These are phyloP conservation scores for Arctia plantaginis DNA, from an alignment of 2,888 invertebrate genomes.

Conservation along the genomic window DNA sequence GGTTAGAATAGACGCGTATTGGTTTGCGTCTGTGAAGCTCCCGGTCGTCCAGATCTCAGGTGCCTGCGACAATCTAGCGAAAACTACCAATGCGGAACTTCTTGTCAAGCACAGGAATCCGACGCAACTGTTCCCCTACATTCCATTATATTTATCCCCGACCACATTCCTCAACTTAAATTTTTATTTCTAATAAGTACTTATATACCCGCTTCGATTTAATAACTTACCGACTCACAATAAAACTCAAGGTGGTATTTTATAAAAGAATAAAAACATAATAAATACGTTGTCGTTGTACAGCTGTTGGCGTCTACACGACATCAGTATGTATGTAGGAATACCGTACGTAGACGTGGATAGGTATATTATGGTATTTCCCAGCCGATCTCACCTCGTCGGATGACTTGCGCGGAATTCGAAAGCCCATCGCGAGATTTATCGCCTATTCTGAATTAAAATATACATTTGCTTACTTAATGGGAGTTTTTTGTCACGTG, in stretches of 20 bases:
- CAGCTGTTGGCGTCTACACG: constrained; percentile 65
- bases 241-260: constrained; percentile 41
- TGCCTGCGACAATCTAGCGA: constrained; percentile 34
- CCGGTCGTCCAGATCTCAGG: constrained; percentile 15
- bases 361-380: constrained; percentile 79
- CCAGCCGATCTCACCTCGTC: constrained; percentile 85
- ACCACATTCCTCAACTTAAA: constrained; percentile 55
- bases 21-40: constrained; percentile 3
- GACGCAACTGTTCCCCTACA: constrained; percentile 71
- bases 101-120: constrained; percentile 65
- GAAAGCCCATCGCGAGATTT: constrained; percentile 86
- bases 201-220: constrained; percentile 43
- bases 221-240: constrained; percentile 34
- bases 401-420: constrained; percentile 85
- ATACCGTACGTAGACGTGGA: constrained; percentile 64
- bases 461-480: constrained; percentile 85
- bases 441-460: constrained; percentile 85
- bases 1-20: neutral
- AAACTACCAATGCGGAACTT: constrained; percentile 73
- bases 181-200: constrained; percentile 53
- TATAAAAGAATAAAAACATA: constrained; percentile 50
- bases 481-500: constrained; percentile 83
- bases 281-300: constrained; percentile 64
- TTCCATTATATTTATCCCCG: constrained; percentile 64
- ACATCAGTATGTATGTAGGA: constrained; percentile 71